Conservation (phyloP, 2,888 invertebrate genomes). For the Neelides folsomi region DNA sequence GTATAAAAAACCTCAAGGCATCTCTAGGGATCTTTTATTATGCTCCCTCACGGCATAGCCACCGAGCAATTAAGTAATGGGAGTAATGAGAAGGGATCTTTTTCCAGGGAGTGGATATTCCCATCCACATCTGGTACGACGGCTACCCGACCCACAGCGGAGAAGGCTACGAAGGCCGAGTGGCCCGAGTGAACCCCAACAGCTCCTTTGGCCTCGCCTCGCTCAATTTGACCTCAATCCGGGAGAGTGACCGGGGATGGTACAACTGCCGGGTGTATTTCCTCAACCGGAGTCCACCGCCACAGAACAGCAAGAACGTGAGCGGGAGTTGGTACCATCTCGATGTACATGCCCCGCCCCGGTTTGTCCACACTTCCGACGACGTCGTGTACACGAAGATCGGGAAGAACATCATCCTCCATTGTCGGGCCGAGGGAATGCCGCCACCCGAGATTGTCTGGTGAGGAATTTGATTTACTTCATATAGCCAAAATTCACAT, state of each 20-base stretch:
- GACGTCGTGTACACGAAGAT: slow-evolving; percentile 93
- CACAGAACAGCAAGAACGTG: slow-evolving; percentile 56
- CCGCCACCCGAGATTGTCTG: slow-evolving; percentile 90
- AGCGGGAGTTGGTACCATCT: slow-evolving; percentile 93
- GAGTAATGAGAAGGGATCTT: slow-evolving; percentile 34
- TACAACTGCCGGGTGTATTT: slow-evolving; percentile 89
- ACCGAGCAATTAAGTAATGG: background rate
- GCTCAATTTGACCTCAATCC: slow-evolving; percentile 87
- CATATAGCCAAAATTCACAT: background rate
- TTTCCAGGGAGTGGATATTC: slow-evolving; percentile 79
- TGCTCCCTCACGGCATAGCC: too few species aligned
- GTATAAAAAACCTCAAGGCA: too few species aligned
- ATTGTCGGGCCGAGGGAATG: slow-evolving; percentile 91
- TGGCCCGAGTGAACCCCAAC: slow-evolving; percentile 74
- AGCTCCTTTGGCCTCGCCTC: slow-evolving; percentile 59
- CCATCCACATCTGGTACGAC: slow-evolving; percentile 97
- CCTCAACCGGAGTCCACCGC: slow-evolving; percentile 83
- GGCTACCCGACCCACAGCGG: slow-evolving; percentile 94
- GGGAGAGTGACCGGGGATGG: slow-evolving; percentile 90
- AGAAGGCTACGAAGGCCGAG: slow-evolving; percentile 82
- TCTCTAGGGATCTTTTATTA: too few species aligned
- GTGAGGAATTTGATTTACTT: slow-evolving; percentile 56
- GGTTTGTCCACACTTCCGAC: slow-evolving; percentile 88
- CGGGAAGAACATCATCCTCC: slow-evolving; percentile 89
- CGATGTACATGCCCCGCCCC: slow-evolving; percentile 91